phyloP scores from a whole-genome alignment of 1,140 invertebrate genomes.

The Copidosoma floridanum region DNA sequence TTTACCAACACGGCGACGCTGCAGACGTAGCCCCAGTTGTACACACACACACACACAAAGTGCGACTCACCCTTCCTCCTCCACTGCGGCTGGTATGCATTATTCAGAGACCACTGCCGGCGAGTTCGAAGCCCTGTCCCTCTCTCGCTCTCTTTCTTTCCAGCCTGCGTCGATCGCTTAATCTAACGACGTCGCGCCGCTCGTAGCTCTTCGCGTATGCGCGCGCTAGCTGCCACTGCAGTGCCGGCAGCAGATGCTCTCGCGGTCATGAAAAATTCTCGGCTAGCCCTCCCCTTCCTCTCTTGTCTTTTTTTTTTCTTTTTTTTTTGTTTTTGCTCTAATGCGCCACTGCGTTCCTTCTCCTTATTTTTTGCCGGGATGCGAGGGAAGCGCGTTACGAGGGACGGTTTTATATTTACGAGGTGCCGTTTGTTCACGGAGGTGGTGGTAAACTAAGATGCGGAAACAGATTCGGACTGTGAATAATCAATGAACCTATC shows the following conservation, averaged over 20 bases:
- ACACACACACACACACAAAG: too few relatives aligned
- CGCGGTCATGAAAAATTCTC: background rate
- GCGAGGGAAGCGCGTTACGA: background rate
- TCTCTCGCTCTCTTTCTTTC: too few relatives aligned
- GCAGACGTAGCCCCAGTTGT: too few relatives aligned
- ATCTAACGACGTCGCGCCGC: slow-evolving; percentile 9
- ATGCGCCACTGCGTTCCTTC: background rate
- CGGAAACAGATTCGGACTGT: background rate
- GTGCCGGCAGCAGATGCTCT: too few relatives aligned
- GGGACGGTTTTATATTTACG: slow-evolving; percentile 1
- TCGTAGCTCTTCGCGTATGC: slow-evolving; percentile 9
- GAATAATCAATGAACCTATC: too few relatives aligned
- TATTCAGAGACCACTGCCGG: slow-evolving; percentile 17
- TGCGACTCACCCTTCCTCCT: too few relatives aligned
- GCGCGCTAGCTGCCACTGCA: too few relatives aligned
- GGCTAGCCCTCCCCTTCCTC: too few relatives aligned
- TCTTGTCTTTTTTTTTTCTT: too few relatives aligned
- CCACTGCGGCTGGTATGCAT: slow-evolving; percentile 9
- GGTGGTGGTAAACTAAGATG: too few relatives aligned
- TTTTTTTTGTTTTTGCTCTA: background rate
- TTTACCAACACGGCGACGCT: too few relatives aligned
- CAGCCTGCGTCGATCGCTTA: background rate
- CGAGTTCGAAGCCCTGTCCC: slow-evolving; percentile 19
- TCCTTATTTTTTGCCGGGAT: background rate
- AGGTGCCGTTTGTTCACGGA: too few relatives aligned